Base-by-base conservation (phyloP, 2,797 vertebrate species). In the Rhodeus uyekii region DNA sequence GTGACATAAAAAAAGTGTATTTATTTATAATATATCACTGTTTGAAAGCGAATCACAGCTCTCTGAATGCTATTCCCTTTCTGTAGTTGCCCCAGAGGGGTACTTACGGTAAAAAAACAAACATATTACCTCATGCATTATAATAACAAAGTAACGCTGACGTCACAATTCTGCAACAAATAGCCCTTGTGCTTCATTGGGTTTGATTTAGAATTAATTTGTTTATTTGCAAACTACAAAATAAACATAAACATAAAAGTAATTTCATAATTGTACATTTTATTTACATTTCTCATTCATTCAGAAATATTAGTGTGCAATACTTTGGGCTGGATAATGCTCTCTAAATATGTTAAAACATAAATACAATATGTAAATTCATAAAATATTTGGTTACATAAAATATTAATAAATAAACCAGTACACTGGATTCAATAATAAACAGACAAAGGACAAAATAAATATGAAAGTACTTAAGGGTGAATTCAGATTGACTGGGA, bases 51-150 rank as follows among this genome's bases (percentile, higher is more conserved):
- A 55, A 32, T 18, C n/a, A 39, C 24, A n/a, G 8, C 3, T 55
- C 7, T 39, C 5, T 32, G 34, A 32, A 1, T n/a, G 36, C 14
- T 61, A 18, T 75, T 32, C 9, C 18, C 19, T 0, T 2, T 16
- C 32, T 27, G 58, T 27, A 32, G 55, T 44, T 65, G 19, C 39
- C 13, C 8, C 8, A 81, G 2, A 65, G 19, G 34, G 8, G 72
- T 61, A 83, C 22, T 83, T 87, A 87, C 80, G 86, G 86, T 76
- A 81, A 84, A 67, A n/a, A n/a, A 22, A 42, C 4, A 65, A 18
- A 39, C 3, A 63, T 34, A 8, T 61, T 58, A 83, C 83, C 81
- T 79, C 76, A 69, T 58, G 44, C 24, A 36, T 18, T 3, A 75
- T 48, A 39, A 79, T 5, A 74, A 60, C 39, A 82, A 38, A 55